A percentile compares a stretch with the other conserved stretches of the same genome.
These are phyloP conservation scores for Tinea semifulvella DNA, from an alignment of 2,888 invertebrate species.

Conservation along the genomic window DNA sequence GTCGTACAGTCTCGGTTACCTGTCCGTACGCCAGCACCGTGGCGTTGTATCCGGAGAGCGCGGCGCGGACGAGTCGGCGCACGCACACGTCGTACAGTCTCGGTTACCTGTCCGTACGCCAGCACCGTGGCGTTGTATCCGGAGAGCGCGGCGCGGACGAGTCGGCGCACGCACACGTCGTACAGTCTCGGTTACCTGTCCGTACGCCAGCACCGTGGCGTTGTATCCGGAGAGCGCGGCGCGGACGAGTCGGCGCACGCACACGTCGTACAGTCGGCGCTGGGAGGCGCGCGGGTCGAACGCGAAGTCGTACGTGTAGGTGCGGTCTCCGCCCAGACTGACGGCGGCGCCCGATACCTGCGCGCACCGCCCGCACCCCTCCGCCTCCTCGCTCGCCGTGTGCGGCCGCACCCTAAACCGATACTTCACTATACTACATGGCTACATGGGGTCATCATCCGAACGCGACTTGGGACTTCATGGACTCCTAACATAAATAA, in stretches of 20 bases:
- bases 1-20: slow-evolving; percentile 79
- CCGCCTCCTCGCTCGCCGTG: slow-evolving; percentile 90
- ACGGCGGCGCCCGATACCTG: slow-evolving; percentile 89
- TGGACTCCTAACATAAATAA: too few species aligned
- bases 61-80: slow-evolving; percentile 86
- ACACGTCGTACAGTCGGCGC: slow-evolving; percentile 80
- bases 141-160: slow-evolving; percentile 92
- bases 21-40: slow-evolving; percentile 97
- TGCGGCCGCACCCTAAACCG: slow-evolving; percentile 94
- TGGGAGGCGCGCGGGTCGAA: slow-evolving; percentile 85
- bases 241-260: slow-evolving; percentile 87
- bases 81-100: slow-evolving; percentile 91
- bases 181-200: slow-evolving; percentile 92
- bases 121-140: slow-evolving; percentile 98
- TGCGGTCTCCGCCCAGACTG: slow-evolving; percentile 90
- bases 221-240: slow-evolving; percentile 96
- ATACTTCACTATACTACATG: too few species aligned
- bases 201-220: slow-evolving; percentile 97
- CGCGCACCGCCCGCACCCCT: slow-evolving; percentile 94
- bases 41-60: slow-evolving; percentile 96
- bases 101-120: slow-evolving; percentile 78
- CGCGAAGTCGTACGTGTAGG: slow-evolving; percentile 96
- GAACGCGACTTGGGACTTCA: too few species aligned
- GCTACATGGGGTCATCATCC: too few species aligned
- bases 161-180: slow-evolving; percentile 80